Evolutionary conservation across 2,113 vertebrate species (phyloP).

Genomic region (Rhinopomastus cyanomelas): DNA sequence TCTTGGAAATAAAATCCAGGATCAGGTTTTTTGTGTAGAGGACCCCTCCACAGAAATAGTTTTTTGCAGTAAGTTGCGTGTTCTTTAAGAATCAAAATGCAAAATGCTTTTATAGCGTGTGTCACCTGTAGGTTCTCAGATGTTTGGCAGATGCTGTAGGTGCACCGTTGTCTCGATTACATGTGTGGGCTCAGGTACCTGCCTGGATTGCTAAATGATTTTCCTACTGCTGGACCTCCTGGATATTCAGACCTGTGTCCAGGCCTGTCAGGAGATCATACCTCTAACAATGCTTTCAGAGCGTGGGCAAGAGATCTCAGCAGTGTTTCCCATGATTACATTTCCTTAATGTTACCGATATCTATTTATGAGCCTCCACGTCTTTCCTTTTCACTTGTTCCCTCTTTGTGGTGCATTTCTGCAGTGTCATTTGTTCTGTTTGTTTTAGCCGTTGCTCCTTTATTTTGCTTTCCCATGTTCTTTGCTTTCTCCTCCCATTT

Average conservation of each 20-base stretch:
- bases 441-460: background rate
- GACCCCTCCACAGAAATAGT: background rate
- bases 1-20: background rate
- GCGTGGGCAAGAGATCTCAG: background rate
- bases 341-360: background rate
- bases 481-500: background rate
- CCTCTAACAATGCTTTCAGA: background rate
- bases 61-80: background rate
- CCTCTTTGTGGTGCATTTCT: background rate
- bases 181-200: background rate
- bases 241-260: background rate
- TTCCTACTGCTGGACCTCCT: background rate
- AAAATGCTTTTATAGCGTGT: background rate
- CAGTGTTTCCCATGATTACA: fast-evolving
- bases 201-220: background rate
- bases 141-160: background rate
- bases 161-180: background rate
- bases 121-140: background rate
- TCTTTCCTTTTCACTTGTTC: background rate
- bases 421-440: background rate
- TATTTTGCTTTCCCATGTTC: background rate
- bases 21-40: background rate
- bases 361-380: background rate
- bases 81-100: background rate
- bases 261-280: background rate